Base-by-base conservation (phyloP, 2,113 vertebrate species). In the Lepisosteus osseus region DNA sequence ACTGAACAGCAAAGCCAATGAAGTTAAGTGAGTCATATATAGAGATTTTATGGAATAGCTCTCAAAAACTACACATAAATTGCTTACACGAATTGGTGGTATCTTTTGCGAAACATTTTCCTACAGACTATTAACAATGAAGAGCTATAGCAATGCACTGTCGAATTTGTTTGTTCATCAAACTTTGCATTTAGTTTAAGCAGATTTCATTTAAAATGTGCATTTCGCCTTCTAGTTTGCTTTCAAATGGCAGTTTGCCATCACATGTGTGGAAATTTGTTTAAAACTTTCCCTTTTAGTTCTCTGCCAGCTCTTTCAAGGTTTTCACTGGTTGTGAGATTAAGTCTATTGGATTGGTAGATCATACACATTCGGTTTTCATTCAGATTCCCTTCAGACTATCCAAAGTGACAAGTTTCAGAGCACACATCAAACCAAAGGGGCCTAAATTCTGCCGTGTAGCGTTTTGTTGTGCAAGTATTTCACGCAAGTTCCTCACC, bases 281-380 rank as follows among this genome's bases (percentile, higher is more conserved):
- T 94, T 94, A 90, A 94, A 96, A 95, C 89, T 82, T 93, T 92
- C 94, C 91, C 89, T 93, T 90, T 79, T 92, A 51, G 89, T 87
- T 94, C 88, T 79, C 78, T 80, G 90, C 93, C 95, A 95, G 93
- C 93, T 96, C 93, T 93, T 95, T 90, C 92, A 88, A 92, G 93
- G 95, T 95, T 91, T 94, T 92, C 94, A 95, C 90, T 92, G 94
- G 93, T 93, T 90, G 92, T 92, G 90, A 89, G 85, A 89, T 90
- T 84, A 68, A 74, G 86, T 87, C 88, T 87, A 74, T 83, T 72
- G 66, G 29, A 72, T 83, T 87, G 89, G 91, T 90, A 89, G 90
- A 89, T 88, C 76, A 79, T 85, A 76, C 42, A 59, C 77, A 77
- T 93, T 90, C 85, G 82, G 80, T 91, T 90, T 90, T 90, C 89